A percentile compares a stretch with the other conserved stretches of the same genome.
Evolutionary conservation across 2,113 vertebrate species (phyloP).

Genomic region (Pelvicachromis taeniatus): DNA sequence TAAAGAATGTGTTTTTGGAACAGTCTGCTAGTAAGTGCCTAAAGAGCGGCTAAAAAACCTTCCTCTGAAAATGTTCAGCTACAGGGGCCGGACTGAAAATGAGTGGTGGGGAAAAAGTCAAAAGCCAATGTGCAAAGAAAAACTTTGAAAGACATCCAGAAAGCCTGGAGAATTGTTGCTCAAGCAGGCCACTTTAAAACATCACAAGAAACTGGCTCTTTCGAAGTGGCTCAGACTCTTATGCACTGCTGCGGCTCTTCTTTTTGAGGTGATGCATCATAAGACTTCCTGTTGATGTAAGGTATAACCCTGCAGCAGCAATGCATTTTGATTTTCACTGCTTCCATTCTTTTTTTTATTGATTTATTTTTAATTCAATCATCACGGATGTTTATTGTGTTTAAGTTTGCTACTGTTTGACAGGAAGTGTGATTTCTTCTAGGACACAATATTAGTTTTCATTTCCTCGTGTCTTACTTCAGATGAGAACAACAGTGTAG

Average conservation of each 20-base stretch:
- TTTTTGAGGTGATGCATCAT: neutral
- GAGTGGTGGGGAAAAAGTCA: neutral
- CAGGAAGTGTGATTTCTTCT: neutral
- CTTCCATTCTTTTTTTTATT: neutral
- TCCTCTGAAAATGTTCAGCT: neutral
- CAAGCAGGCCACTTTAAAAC: neutral
- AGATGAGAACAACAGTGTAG: neutral
- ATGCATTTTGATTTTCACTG: neutral
- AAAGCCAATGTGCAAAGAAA: neutral
- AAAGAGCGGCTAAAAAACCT: neutral
- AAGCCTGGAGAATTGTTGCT: neutral
- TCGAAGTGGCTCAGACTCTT: neutral
- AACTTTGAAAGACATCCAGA: neutral
- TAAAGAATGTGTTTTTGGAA: neutral
- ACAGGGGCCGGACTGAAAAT: neutral
- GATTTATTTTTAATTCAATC: neutral
- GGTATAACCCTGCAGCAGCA: neutral
- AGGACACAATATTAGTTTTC: neutral
- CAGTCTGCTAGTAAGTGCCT: neutral
- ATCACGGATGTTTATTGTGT: neutral
- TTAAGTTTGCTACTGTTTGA: neutral
- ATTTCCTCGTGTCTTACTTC: neutral
- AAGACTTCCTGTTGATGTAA: neutral
- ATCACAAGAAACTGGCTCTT: neutral
- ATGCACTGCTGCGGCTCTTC: neutral